Base-by-base conservation (phyloP, 2,888 invertebrate species). In the Atethmia centrago region DNA sequence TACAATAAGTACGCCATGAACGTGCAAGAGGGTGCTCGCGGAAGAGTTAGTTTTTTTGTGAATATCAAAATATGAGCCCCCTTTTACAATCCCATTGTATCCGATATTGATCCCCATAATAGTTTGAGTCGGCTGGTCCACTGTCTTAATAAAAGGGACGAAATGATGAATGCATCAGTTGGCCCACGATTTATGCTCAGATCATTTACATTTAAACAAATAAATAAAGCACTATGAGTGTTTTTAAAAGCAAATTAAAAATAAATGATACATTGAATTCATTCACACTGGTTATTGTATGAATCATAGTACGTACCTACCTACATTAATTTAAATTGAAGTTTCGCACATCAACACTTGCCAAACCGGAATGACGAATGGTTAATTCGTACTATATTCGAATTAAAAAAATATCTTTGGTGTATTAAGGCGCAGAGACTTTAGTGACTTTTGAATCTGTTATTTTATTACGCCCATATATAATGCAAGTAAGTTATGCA, bases 61-160 rank as follows among this genome's bases (percentile, higher is more conserved):
- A 95, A 95, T 95, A 95, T 95, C 93, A 96, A 96, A 96, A 96
- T 95, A 95, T 94, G 95, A 95, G 95, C 95, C 96, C 96, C 95
- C 94, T 95, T 95, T 95, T 95, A 95, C 95, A 95, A 95, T 94
- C 92, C 95, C 89, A 95, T 96, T 96, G 95, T 96, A 94, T 93
- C 93, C 94, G 95, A 91, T 96, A 96, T 96, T 96, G 96, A 96
- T 95, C 96, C 94, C 88, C 91, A 91, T 95, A 95, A 95, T 95
- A 96, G 95, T 95, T 94, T 90, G 94, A 94, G 93, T 93, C 90
- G 90, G 90, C 93, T 94, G 94, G 95, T 94, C 92, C 90, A 87
- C 89, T 92, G 92, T 93, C 94, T 95, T 95, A 94, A 95, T 95
- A 94, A 91, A 93, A 90, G 94, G 94, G 93, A 92, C 89, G 85